A percentile compares a stretch with the other conserved stretches of the same genome.
These are phyloP conservation scores for Doryteuthis pealeii DNA, from an alignment of 1,140 invertebrate species.

Conservation along the genomic window DNA sequence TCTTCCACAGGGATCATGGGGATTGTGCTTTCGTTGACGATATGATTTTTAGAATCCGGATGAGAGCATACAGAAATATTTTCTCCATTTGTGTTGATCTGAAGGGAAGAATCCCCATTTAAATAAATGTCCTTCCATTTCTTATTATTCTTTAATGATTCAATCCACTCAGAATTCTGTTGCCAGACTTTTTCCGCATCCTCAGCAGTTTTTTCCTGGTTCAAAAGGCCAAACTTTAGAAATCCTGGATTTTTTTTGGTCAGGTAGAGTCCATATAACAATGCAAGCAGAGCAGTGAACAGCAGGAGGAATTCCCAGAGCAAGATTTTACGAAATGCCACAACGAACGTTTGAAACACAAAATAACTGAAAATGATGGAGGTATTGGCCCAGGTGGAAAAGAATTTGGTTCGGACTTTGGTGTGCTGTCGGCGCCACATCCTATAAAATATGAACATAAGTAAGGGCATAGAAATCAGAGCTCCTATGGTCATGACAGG, in stretches of 20 bases:
- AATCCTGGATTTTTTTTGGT: constrained; percentile 32
- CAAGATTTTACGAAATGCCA: constrained; percentile 47
- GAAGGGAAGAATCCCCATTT: neutral
- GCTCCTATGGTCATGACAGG: constrained; percentile 34
- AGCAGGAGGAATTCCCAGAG: constrained; percentile 50
- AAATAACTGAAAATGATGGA: constrained; percentile 43
- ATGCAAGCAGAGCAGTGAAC: constrained; percentile 35
- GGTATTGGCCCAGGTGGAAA: constrained; percentile 47
- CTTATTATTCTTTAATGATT: neutral
- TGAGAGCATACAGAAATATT: too few relatives aligned
- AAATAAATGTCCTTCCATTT: neutral
- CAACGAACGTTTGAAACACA: constrained; percentile 40
- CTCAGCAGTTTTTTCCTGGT: neutral
- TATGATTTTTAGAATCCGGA: too few relatives aligned
- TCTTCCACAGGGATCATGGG: constrained; percentile 21
- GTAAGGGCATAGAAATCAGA: constrained; percentile 38
- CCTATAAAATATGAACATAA: constrained; percentile 43
- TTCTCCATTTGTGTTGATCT: constrained; percentile 4
- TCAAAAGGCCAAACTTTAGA: neutral
- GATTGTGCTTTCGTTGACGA: constrained; percentile 16
- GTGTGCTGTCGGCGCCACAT: constrained; percentile 25
- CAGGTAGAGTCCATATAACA: constrained; percentile 42
- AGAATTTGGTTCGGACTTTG: constrained; percentile 38
- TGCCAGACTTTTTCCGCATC: too few relatives aligned
- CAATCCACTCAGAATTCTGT: too few relatives aligned